Conservation (phyloP, 2,797 vertebrate species). For the Artibeus jamaicensis region DNA sequence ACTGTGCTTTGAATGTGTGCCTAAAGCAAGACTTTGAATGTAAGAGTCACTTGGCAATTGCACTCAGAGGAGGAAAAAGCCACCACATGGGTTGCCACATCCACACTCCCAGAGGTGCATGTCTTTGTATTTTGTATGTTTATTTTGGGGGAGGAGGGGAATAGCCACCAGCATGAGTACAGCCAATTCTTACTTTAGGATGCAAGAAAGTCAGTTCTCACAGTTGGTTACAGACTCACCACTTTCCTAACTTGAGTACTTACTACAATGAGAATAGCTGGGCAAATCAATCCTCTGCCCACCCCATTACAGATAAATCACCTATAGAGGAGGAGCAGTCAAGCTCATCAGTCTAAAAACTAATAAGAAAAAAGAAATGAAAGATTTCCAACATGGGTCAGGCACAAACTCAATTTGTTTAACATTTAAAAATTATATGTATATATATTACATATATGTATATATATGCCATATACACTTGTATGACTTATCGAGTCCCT, state of each 20-base stretch:
- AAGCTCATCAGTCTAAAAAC: slow-evolving; percentile 5
- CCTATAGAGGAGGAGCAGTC: not conserved
- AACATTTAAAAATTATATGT: slow-evolving; percentile 1
- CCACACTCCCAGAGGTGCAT: slow-evolving; percentile 49
- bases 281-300: slow-evolving; percentile 35
- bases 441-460: not conserved
- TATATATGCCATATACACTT: not conserved
- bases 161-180: slow-evolving; percentile 48
- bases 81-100: slow-evolving; percentile 55
- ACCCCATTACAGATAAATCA: slow-evolving; percentile 19
- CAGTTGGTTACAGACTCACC: slow-evolving; percentile 50
- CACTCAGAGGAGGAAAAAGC: slow-evolving; percentile 68
- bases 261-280: slow-evolving; percentile 29
- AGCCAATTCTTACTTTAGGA: slow-evolving; percentile 45
- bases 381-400: slow-evolving; percentile 28
- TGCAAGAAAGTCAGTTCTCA: slow-evolving; percentile 55
- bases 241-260: slow-evolving; percentile 50
- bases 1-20: slow-evolving; percentile 72
- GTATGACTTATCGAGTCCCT: slow-evolving; percentile 42
- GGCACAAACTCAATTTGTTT: slow-evolving; percentile 7
- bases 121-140: slow-evolving; percentile 58
- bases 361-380: slow-evolving; percentile 35
- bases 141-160: not conserved
- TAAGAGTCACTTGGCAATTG: slow-evolving; percentile 43
- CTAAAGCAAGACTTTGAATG: slow-evolving; percentile 75